Evolutionary conservation across 2,113 vertebrate genomes (phyloP), one percentile per base, ranked within the genome.

Genomic region (Mixornis gularis): DNA sequence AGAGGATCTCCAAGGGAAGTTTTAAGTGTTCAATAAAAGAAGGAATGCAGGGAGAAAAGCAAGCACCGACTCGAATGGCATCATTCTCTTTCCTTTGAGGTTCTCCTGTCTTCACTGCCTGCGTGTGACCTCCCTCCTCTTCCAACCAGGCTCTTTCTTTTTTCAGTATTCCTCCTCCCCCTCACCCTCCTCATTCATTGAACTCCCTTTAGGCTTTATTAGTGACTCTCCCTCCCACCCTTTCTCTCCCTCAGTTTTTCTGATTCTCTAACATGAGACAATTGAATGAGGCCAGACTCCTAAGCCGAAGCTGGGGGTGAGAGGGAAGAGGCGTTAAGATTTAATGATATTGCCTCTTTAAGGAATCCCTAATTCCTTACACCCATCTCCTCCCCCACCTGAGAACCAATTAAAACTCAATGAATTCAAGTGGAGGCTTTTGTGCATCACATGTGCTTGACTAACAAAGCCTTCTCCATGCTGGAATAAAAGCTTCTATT

Each of bases 331-430:
- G 93, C 60, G 30, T 95, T 94, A 91, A 95, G 93, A 96, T 95
- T 95, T 97, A 95, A 91, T 93, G 94, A 90, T 96, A 94, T 96
- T 96, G 95, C 94, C 96, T 96, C 97, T 98, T 98, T 97, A 97
- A 98, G 96, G 97, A 97, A 96, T 97, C 96, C 95, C 92, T 96
- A 97, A 97, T 97, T 97, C 96, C 90, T 69, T 94, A 97, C 95
- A 97, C 93, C 97, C 97, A 79, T 97, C 97, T 97, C 97, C 97
- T 98, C 98, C 98, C 98, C 98, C 97, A 98, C 98, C 98, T 98
- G 98, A 98, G 97, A 98, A 97, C 97, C 98, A 98, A 98, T 98
- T 98, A 98, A 97, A 97, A 97, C 96, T 98, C 98, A 97, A 97
- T 95, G 97, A 98, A 98, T 98, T 98, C 97, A 97, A 97, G 97